Conservation (phyloP, 2,888 invertebrate species). For the Tolmerus cingulatus region DNA sequence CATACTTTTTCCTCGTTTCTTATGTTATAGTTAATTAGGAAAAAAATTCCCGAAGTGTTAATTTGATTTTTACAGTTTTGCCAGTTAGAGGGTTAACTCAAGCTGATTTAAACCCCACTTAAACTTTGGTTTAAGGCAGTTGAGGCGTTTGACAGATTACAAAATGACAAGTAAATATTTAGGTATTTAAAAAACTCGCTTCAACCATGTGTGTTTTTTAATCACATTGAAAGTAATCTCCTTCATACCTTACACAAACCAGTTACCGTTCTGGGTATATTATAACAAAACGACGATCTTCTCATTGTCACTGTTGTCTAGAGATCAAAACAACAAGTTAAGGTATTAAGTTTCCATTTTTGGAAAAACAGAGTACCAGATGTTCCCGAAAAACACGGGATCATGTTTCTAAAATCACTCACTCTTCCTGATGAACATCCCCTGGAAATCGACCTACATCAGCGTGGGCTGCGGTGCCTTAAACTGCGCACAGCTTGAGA, state of each 20-base stretch:
- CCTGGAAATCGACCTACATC: constrained; percentile 38
- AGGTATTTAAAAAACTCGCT: not conserved
- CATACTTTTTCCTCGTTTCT: too few species aligned
- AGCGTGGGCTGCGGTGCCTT: constrained; percentile 12
- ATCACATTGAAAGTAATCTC: not conserved
- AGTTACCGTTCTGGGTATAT: not conserved
- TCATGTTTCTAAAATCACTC: constrained; percentile 47
- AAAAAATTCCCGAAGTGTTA: too few species aligned
- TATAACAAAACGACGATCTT: not conserved
- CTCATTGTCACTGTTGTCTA: not conserved
- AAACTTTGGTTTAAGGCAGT: too few species aligned
- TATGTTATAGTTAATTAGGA: too few species aligned
- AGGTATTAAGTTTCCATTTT: constrained; percentile 25
- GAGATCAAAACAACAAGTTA: not conserved
- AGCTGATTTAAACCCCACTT: too few species aligned
- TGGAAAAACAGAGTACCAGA: constrained; percentile 36
- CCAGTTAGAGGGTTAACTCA: too few species aligned
- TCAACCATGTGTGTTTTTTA: not conserved
- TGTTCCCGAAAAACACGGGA: constrained; percentile 46
- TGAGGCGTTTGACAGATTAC: too few species aligned
- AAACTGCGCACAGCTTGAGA: not conserved
- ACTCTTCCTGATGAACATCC: not conserved
- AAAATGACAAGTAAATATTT: too few species aligned
- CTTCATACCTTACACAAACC: not conserved
- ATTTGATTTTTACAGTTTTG: too few species aligned